Percentiles rank a stretch among this genome's conserved stretches.
Evolutionary conservation across 2,888 invertebrate species (phyloP).

Genomic region (Trissolcus brochymenae): DNA sequence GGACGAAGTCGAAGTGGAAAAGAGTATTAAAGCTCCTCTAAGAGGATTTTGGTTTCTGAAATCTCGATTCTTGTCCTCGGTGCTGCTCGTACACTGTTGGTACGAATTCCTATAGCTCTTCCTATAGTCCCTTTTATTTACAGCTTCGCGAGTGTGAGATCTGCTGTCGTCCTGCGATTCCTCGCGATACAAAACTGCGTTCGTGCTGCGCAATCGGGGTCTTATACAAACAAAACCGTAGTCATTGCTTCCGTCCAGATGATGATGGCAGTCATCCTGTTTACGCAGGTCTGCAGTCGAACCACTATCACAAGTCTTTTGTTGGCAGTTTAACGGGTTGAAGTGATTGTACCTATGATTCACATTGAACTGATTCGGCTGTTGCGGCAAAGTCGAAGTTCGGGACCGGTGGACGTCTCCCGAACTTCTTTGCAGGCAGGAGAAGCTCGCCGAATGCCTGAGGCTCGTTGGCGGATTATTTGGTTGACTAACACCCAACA

Average conservation of each 20-base stretch:
- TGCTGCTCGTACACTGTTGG: constrained; percentile 29
- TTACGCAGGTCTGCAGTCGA: constrained; percentile 55
- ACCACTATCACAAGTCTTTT: constrained; percentile 51
- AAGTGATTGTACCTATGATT: constrained; percentile 64
- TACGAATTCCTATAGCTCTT: constrained; percentile 62
- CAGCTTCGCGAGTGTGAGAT: constrained; percentile 63
- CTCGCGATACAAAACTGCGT: constrained; percentile 68
- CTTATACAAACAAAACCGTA: constrained; percentile 73
- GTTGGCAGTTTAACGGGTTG: constrained; percentile 59
- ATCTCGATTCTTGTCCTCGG: constrained; percentile 62
- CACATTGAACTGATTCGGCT: constrained; percentile 64
- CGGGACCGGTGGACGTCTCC: constrained; percentile 72
- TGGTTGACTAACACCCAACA: constrained; percentile 75
- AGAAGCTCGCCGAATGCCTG: constrained; percentile 77
- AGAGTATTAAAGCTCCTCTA: constrained; percentile 70
- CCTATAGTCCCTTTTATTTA: constrained; percentile 66
- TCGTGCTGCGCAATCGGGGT: constrained; percentile 71
- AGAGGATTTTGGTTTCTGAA: constrained; percentile 71
- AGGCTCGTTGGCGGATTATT: constrained; percentile 74
- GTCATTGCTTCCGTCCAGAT: constrained; percentile 67
- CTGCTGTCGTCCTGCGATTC: constrained; percentile 63
- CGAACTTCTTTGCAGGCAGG: constrained; percentile 75
- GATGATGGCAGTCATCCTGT: constrained; percentile 59
- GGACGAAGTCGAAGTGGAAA: constrained; percentile 72
- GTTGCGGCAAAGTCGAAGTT: constrained; percentile 76